phyloP scores from a whole-genome alignment of 2,113 vertebrate species.

The Cyanistes caeruleus region DNA sequence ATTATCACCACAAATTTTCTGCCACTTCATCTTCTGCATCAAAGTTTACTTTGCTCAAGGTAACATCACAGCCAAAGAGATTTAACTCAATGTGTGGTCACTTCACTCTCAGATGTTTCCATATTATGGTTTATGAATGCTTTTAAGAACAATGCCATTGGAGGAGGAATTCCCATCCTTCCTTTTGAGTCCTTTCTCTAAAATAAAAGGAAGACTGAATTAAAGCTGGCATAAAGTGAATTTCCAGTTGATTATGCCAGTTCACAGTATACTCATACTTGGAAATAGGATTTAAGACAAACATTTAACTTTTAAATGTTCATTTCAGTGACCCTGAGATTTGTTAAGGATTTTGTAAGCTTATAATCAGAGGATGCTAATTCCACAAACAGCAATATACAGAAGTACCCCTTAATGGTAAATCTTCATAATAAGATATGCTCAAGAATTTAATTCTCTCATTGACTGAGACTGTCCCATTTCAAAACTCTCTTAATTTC shows the following conservation, averaged over 20 bases:
- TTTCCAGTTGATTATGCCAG: not conserved
- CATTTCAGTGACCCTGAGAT: not conserved
- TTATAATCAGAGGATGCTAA: not conserved
- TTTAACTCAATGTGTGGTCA: not conserved
- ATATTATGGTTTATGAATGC: not conserved
- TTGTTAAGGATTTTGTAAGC: not conserved
- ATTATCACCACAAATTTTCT: not conserved
- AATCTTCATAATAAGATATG: not conserved
- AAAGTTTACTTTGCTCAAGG: not conserved
- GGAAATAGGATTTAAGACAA: not conserved
- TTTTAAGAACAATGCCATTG: not conserved
- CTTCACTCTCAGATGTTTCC: not conserved
- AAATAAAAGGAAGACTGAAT: not conserved
- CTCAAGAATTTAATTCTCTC: not conserved
- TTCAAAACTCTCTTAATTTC: not conserved
- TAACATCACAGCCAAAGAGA: not conserved
- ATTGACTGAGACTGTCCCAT: not conserved
- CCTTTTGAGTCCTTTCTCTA: not conserved
- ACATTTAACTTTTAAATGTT: not conserved
- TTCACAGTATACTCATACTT: not conserved
- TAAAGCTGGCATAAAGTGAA: not conserved
- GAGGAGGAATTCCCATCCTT: not conserved
- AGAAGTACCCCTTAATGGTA: not conserved
- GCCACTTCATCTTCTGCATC: not conserved
- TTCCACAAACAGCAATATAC: not conserved